A percentile compares a stretch with the other conserved stretches of the same genome.
Evolutionary conservation across 2,113 vertebrate genomes (phyloP).

Genomic region (Notothenia coriiceps): DNA sequence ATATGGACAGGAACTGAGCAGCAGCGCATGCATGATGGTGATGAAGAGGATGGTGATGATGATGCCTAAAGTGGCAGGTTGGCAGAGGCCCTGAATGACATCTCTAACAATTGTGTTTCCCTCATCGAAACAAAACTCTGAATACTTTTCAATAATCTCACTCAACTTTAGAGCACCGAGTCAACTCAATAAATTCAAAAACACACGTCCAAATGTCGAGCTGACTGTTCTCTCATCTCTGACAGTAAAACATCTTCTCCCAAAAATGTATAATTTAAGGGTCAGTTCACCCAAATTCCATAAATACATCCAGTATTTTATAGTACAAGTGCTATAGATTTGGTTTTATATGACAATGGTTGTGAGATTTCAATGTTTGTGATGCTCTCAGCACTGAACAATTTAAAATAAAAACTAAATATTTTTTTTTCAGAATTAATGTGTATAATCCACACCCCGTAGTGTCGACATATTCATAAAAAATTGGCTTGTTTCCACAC

Average conservation of each 20-base stretch:
- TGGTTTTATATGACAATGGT: not conserved
- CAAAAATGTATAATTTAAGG: not conserved
- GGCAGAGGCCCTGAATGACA: not conserved
- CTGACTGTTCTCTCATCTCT: not conserved
- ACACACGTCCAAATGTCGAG: not conserved
- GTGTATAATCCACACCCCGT: not conserved
- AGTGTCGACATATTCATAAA: not conserved
- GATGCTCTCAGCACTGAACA: not conserved
- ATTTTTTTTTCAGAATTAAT: not conserved
- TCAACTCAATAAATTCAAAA: not conserved
- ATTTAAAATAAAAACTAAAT: not conserved
- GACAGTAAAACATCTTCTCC: not conserved
- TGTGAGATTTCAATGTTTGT: not conserved
- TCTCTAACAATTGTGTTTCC: not conserved
- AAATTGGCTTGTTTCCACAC: no score
- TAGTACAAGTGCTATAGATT: not conserved
- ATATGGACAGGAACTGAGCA: conserved; percentile 8
- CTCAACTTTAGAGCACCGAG: not conserved
- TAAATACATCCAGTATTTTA: no score
- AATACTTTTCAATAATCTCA: not conserved
- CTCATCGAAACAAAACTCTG: not conserved
- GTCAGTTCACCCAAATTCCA: not conserved
- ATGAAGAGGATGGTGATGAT: not conserved
- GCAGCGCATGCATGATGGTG: conserved; percentile 36
- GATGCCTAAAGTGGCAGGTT: conserved; percentile 3